These are phyloP conservation scores for Nymphalis urticae DNA, from an alignment of 2,888 invertebrate genomes.

Conservation along the genomic window DNA sequence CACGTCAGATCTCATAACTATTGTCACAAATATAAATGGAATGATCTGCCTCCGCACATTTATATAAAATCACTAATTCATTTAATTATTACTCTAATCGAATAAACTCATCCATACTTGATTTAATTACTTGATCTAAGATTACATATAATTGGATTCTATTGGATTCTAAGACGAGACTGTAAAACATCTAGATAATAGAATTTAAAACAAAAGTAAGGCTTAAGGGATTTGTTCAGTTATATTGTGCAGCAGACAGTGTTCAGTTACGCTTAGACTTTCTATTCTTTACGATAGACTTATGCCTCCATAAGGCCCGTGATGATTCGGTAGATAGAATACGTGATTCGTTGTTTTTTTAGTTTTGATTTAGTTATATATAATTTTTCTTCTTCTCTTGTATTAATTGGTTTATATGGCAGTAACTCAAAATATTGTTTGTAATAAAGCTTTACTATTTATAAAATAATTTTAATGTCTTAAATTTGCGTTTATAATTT, in stretches of 20 bases:
- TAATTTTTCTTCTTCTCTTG: too few species aligned
- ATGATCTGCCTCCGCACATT: too few species aligned
- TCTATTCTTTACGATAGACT: slow-evolving; percentile 14
- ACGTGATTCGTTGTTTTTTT: too few species aligned
- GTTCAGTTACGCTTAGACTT: slow-evolving; percentile 25
- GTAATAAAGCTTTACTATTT: too few species aligned
- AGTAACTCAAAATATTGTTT: too few species aligned
- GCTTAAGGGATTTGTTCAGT: slow-evolving; percentile 28
- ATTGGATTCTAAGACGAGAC: slow-evolving; percentile 12
- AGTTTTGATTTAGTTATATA: too few species aligned
- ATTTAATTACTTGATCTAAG: slow-evolving; percentile 9
- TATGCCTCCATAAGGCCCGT: background rate
- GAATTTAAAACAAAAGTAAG: slow-evolving; percentile 29
- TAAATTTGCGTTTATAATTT: too few species aligned
- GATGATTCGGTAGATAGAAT: background rate
- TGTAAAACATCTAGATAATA: slow-evolving; percentile 26
- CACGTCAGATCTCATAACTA: too few species aligned
- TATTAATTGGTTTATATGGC: too few species aligned
- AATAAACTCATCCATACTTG: background rate
- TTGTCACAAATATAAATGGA: too few species aligned
- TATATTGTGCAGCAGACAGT: slow-evolving; percentile 18
- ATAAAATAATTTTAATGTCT: too few species aligned
- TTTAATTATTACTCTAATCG: background rate
- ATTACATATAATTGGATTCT: slow-evolving; percentile 22
- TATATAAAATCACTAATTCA: background rate